Evolutionary conservation across 2,113 vertebrate species (phyloP).

Genomic region (Sterrhoptilus dennistouni): DNA sequence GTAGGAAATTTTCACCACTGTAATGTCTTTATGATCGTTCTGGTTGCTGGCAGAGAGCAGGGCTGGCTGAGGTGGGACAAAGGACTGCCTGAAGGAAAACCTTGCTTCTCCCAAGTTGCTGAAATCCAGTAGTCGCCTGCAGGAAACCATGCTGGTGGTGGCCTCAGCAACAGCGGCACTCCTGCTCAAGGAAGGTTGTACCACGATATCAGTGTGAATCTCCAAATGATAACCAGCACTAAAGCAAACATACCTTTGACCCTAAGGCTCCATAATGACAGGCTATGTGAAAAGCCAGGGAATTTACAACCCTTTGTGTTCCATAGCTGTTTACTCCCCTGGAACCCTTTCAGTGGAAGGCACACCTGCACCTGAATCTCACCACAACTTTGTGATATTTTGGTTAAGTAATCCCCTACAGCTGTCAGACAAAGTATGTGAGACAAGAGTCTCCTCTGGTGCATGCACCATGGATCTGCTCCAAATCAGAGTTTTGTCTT

Average conservation of each 20-base stretch:
- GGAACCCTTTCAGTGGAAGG: background rate
- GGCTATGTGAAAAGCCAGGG: background rate
- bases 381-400: accelerated
- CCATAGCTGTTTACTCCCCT: background rate
- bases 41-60: background rate
- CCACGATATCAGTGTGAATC: accelerated
- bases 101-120: background rate
- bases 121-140: background rate
- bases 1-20: background rate
- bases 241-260: constrained; percentile 1
- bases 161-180: accelerated
- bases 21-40: background rate
- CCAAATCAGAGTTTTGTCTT: accelerated
- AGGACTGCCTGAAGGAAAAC: background rate
- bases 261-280: background rate
- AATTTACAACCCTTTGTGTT: background rate
- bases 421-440: background rate
- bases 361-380: background rate
- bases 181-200: accelerated
- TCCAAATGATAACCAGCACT: background rate
- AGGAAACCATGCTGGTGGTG: background rate
- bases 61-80: background rate
- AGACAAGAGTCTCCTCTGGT: background rate
- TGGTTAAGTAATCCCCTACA: accelerated
- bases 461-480: accelerated